Base-by-base conservation (phyloP, 2,797 vertebrate species). In the Benthosema pterotum region DNA sequence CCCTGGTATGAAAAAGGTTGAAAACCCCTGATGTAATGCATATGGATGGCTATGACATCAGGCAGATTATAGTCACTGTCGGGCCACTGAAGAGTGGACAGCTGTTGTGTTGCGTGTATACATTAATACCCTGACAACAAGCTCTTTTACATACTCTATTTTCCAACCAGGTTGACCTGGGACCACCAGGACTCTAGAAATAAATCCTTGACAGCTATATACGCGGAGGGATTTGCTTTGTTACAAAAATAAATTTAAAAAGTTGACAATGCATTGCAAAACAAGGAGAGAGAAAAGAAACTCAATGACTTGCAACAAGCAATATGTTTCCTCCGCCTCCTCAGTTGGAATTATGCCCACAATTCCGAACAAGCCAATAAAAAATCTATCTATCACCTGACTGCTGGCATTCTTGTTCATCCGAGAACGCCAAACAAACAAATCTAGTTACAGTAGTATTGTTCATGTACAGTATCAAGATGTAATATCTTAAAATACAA, bases 21-120 rank as follows among this genome's bases (percentile, higher is more conserved):
- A n/a, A n/a, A n/a, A n/a, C n/a, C n/a, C n/a, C n/a, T n/a, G n/a
- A n/a, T n/a, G n/a, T n/a, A n/a, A 18, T 47, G 52, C 66, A 71
- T 72, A 79, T 73, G 67, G 75, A 68, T 50, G 56, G 43, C 56
- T 65, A 64, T 71, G 57, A 75, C 73, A 75, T 69, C 63, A 52
- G 63, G 52, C 51, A 71, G 72, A 73, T 80, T 80, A 69, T 57
- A n/a, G n/a, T n/a, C n/a, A n/a, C n/a, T 52, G 45, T 57, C 68
- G 52, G 65, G 42, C 61, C 59, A 67, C 49, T 60, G 11, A 64
- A 75, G 78, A 67, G 51, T 22, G 50, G 74, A 59, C 74, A 73
- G 58, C 82, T 78, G 79, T 52, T 72, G 65, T 54, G 42, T 15
- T 18, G 56, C n/a, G n/a, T n/a, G 25, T 60, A 61, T 53, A 46